Percentiles rank a stretch among this genome's conserved stretches.
These are phyloP conservation scores for Tipula unca DNA, from an alignment of 2,888 invertebrate genomes.

Conservation along the genomic window DNA sequence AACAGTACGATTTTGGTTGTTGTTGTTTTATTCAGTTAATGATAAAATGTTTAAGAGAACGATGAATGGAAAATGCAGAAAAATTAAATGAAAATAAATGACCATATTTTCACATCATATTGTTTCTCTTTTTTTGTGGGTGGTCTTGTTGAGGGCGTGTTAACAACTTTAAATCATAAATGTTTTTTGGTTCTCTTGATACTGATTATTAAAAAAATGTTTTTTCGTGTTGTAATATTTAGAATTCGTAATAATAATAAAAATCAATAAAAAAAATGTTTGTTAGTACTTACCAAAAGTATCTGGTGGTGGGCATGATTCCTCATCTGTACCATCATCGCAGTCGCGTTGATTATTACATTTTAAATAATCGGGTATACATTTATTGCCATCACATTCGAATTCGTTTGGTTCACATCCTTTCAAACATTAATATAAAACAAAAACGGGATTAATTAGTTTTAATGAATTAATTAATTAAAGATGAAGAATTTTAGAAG, in stretches of 20 bases:
- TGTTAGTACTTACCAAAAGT: neutral
- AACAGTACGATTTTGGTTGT: neutral
- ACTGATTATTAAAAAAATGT: neutral
- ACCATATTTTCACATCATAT: neutral
- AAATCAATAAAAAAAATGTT: neutral
- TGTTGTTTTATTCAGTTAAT: neutral
- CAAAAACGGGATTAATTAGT: neutral
- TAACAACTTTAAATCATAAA: slow-evolving; percentile 8
- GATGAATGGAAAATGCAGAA: neutral
- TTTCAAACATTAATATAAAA: neutral
- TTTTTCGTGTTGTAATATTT: neutral
- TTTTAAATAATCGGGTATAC: slow-evolving; percentile 45
- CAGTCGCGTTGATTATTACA: slow-evolving; percentile 57
- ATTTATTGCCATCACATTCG: slow-evolving; percentile 52
- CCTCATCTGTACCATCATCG: slow-evolving; percentile 58
- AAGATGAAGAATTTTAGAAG: neutral
- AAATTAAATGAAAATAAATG: neutral
- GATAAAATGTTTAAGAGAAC: neutral
- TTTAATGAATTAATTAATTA: neutral
- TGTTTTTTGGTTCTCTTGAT: neutral
- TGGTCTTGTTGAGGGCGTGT: neutral
- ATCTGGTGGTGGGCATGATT: slow-evolving; percentile 43
- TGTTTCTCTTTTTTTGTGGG: neutral
- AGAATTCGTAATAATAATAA: neutral
- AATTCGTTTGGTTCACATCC: slow-evolving; percentile 43